These are phyloP conservation scores for Drosophila antonietae DNA, from an alignment of 2,888 invertebrate species.

Conservation along the genomic window DNA sequence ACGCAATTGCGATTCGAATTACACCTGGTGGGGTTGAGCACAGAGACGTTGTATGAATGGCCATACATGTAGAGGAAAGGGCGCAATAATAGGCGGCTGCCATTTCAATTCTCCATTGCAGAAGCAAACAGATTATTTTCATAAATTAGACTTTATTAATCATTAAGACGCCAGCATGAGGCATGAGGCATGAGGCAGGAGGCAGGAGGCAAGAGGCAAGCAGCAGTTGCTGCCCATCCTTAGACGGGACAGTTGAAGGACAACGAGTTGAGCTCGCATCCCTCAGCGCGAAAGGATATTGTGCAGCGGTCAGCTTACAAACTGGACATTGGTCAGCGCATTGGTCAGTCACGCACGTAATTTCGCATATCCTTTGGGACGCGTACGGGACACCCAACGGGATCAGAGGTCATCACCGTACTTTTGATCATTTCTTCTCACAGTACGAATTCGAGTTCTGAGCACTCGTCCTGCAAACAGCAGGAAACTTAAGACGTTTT, in stretches of 20 bases:
- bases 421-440: constrained; percentile 82
- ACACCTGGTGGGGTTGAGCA: constrained; percentile 59
- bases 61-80: constrained; percentile 5
- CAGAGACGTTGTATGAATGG: neutral
- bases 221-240: constrained; percentile 22
- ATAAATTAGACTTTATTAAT: constrained; percentile 83
- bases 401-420: constrained; percentile 84
- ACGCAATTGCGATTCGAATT: constrained; percentile 68
- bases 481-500: constrained; percentile 79
- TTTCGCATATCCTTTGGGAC: constrained; percentile 51
- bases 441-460: constrained; percentile 46
- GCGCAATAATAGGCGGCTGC: constrained; percentile 41
- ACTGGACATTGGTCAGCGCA: constrained; percentile 80
- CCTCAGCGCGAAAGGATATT: constrained; percentile 59
- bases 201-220: constrained; percentile 21
- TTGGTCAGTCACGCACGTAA: constrained; percentile 83
- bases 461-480: constrained; percentile 41
- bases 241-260: constrained; percentile 71
- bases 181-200: constrained; percentile 26
- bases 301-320: constrained; percentile 65
- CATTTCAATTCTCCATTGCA: constrained; percentile 40
- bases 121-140: constrained; percentile 81
- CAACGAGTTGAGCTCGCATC: constrained; percentile 69
- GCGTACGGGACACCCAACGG: constrained; percentile 53
- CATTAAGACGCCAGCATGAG: constrained; percentile 77